Evolutionary conservation across 2,888 invertebrate species (phyloP).

Genomic region (Philonicus albiceps): DNA sequence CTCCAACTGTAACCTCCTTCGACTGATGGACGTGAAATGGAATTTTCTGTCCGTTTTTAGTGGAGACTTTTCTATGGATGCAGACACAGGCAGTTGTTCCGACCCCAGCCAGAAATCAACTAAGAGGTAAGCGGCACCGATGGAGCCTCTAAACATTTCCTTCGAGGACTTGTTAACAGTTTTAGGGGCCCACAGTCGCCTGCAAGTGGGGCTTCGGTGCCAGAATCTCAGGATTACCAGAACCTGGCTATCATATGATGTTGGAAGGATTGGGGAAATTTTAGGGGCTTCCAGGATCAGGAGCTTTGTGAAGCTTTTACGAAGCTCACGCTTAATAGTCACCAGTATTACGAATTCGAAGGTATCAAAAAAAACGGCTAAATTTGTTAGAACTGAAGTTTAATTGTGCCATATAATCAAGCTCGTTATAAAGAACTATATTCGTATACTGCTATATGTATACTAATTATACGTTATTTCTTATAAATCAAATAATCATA

Average conservation of each 20-base stretch:
- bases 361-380: too few species aligned
- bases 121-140: not conserved
- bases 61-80: not conserved
- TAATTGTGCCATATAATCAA: too few species aligned
- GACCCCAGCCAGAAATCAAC: slow-evolving; percentile 8
- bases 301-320: not conserved
- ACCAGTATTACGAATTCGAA: too few species aligned
- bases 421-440: too few species aligned
- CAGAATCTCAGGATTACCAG: not conserved
- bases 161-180: not conserved
- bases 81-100: not conserved
- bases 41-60: not conserved
- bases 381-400: too few species aligned
- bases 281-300: not conserved
- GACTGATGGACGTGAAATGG: not conserved
- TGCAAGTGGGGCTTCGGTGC: not conserved
- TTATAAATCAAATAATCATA: too few species aligned
- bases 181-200: not conserved
- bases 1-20: not conserved
- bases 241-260: not conserved
- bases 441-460: too few species aligned
- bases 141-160: not conserved
- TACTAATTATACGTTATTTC: too few species aligned
- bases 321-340: too few species aligned
- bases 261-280: not conserved